Percentiles rank a stretch among this genome's conserved stretches.
phyloP scores from a whole-genome alignment of 1,140 invertebrate species.

The Eciton burchellii region DNA sequence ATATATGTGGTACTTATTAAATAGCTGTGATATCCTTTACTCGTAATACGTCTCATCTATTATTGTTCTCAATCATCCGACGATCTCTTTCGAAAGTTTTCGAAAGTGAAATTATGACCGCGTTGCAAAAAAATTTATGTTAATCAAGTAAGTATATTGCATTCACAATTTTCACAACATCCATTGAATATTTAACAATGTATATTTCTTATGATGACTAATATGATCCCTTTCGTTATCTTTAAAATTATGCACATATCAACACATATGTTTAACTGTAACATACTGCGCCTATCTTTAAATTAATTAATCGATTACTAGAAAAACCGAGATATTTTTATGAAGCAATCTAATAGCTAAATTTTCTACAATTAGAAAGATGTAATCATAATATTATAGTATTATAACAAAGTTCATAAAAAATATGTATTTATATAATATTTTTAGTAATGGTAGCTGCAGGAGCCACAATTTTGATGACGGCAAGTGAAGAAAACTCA shows the following conservation, averaged over 20 bases:
- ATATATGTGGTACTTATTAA: constrained; percentile 65
- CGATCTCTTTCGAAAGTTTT: constrained; percentile 61
- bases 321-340: neutral
- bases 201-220: neutral
- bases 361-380: constrained; percentile 53
- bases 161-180: neutral
- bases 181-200: too few species aligned
- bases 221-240: neutral
- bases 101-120: constrained; percentile 62
- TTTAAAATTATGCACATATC: constrained; percentile 31
- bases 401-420: constrained; percentile 21
- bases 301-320: constrained; percentile 15
- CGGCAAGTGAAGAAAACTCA: constrained; percentile 75
- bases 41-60: constrained; percentile 57
- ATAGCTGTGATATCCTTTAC: constrained; percentile 73
- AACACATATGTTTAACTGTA: constrained; percentile 19
- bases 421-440: neutral
- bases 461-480: constrained; percentile 76
- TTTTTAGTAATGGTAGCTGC: constrained; percentile 78
- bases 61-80: constrained; percentile 64
- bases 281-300: constrained; percentile 23
- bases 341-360: neutral
- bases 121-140: constrained; percentile 55
- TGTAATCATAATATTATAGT: constrained; percentile 6
- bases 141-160: constrained; percentile 69